Evolutionary conservation across 1,140 invertebrate species (phyloP).

Genomic region (Drosophila leontia): DNA sequence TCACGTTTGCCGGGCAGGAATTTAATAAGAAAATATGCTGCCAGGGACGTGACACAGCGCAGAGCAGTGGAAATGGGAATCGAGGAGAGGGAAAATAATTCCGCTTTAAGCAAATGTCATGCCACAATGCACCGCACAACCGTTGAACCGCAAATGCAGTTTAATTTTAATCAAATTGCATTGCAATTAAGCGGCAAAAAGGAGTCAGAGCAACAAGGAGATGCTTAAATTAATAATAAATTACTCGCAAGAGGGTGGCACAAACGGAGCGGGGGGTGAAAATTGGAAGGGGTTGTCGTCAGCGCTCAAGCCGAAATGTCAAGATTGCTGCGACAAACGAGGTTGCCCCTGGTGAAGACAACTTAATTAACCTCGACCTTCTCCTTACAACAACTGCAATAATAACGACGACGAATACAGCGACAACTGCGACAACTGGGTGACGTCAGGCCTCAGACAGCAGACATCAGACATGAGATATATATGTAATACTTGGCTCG

Average conservation of each 20-base stretch:
- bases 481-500: background rate
- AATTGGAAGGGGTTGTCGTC: slow-evolving; percentile 11
- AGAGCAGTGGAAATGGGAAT: slow-evolving; percentile 29
- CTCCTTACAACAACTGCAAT: slow-evolving; percentile 49
- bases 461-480: background rate
- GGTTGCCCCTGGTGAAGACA: slow-evolving; percentile 73
- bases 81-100: slow-evolving; percentile 22
- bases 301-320: slow-evolving; percentile 65
- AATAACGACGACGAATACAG: slow-evolving; percentile 22
- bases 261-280: background rate
- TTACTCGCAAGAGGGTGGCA: slow-evolving; percentile 15
- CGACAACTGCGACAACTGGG: slow-evolving; percentile 22
- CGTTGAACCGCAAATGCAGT: slow-evolving; percentile 63
- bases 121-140: slow-evolving; percentile 25
- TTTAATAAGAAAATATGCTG: slow-evolving; percentile 70
- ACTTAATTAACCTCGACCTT: slow-evolving; percentile 84
- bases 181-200: slow-evolving; percentile 63
- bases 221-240: slow-evolving; percentile 75
- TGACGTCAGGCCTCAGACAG: slow-evolving; percentile 61
- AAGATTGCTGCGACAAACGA: slow-evolving; percentile 70
- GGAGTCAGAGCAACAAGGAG: slow-evolving; percentile 12
- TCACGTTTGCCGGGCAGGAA: slow-evolving; percentile 62
- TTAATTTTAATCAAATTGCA: slow-evolving; percentile 79
- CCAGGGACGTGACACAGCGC: slow-evolving; percentile 53
- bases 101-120: slow-evolving; percentile 51